A percentile compares a stretch with the other conserved stretches of the same genome.
These are phyloP conservation scores for Urocyon cinereoargenteus DNA, from an alignment of 2,797 vertebrate species.

Conservation along the genomic window DNA sequence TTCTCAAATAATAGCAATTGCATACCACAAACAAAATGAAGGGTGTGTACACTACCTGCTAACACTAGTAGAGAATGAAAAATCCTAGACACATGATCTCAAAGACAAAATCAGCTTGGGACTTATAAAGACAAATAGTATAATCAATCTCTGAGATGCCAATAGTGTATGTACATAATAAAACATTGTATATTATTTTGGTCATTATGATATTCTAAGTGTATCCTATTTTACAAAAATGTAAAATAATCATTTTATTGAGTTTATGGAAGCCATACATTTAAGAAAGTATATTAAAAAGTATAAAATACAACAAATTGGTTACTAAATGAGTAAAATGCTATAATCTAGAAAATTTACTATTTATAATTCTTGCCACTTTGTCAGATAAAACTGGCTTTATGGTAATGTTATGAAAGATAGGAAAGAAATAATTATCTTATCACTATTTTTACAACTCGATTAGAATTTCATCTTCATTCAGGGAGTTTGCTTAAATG, in stretches of 20 bases:
- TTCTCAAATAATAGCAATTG: neutral
- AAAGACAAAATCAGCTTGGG: neutral
- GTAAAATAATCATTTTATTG: neutral
- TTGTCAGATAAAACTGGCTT: neutral
- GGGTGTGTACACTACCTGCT: neutral
- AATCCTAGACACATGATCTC: neutral
- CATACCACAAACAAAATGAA: neutral
- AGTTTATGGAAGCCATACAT: neutral
- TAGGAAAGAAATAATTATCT: conserved; percentile 18
- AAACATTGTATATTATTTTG: neutral
- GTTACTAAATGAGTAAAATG: neutral
- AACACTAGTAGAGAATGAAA: neutral
- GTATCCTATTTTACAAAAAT: conserved; percentile 18
- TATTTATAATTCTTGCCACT: neutral
- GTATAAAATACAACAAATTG: neutral
- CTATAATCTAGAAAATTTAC: conserved; percentile 4
- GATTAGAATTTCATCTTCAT: neutral
- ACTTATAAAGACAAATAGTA: neutral
- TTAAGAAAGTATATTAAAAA: conserved; percentile 15
- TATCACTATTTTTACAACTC: neutral
- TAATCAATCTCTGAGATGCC: neutral
- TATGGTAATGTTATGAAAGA: conserved; percentile 10
- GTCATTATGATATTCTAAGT: neutral
- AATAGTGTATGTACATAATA: neutral
- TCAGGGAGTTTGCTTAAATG: neutral